Evolutionary conservation across 2,888 invertebrate species (phyloP).

Genomic region (Glaucopsyche alexis): DNA sequence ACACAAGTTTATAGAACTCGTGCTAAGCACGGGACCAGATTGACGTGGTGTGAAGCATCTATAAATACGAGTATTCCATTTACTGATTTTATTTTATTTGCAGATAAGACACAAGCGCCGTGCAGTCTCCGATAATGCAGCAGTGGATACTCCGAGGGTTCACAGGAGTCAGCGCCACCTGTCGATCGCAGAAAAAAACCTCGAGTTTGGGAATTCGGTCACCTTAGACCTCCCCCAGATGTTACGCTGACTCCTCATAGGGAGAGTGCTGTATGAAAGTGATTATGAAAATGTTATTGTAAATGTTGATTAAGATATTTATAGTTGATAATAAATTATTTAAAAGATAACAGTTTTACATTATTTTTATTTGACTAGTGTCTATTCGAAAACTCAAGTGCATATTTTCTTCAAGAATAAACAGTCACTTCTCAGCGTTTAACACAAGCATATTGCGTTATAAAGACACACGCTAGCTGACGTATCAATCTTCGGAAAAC

Average conservation of each 20-base stretch:
- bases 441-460: no score
- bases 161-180: constrained; percentile 55
- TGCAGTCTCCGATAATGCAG: constrained; percentile 70
- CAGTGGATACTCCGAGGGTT: constrained; percentile 67
- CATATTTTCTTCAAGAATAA: no score
- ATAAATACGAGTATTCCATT: not conserved
- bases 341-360: not conserved
- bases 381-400: no score
- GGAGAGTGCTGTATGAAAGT: constrained; percentile 64
- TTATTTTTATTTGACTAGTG: not conserved
- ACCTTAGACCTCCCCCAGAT: constrained; percentile 59
- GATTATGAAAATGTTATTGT: constrained; percentile 1
- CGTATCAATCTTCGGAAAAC: no score
- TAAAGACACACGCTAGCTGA: no score
- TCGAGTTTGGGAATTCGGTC: constrained; percentile 61
- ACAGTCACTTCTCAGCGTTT: no score
- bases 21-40: no score
- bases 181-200: constrained; percentile 58
- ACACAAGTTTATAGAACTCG: no score
- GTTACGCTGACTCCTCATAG: constrained; percentile 67
- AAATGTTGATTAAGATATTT: constrained; percentile 2
- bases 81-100: not conserved
- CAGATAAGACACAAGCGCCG: constrained; percentile 66
- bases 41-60: no score
- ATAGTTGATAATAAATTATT: constrained; percentile 3